Conservation (phyloP, 2,888 invertebrate species). For the Oxyteleia sp. region DNA sequence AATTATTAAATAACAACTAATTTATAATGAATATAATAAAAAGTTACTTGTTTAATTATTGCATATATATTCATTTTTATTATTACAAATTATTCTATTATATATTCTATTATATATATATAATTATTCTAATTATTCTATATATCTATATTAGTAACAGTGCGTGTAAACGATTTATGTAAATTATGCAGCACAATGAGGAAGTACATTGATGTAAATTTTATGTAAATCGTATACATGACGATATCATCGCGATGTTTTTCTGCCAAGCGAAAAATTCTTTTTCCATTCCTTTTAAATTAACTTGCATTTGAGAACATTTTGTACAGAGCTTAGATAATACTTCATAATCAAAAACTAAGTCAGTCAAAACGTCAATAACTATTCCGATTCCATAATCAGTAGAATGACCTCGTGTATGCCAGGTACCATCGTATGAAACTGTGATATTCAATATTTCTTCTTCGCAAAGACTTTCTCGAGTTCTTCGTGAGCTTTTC, state of each 20-base stretch:
- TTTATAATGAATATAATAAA: too few relatives aligned
- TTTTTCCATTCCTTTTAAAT: slow-evolving; percentile 3
- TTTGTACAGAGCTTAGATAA: slow-evolving; percentile 9
- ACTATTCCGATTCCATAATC: slow-evolving; percentile 14
- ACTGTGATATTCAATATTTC: slow-evolving; percentile 12
- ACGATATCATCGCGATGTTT: slow-evolving; percentile 1
- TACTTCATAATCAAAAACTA: slow-evolving; percentile 10
- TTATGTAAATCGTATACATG: too few relatives aligned
- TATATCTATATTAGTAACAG: too few relatives aligned
- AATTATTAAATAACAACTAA: too few relatives aligned
- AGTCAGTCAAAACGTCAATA: slow-evolving; percentile 7
- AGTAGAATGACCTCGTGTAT: slow-evolving; percentile 18
- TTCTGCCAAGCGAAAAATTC: slow-evolving; percentile 1
- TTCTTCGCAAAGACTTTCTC: background rate
- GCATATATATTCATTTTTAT: too few relatives aligned
- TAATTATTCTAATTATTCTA: too few relatives aligned
- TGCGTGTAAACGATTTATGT: too few relatives aligned
- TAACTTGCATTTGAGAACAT: slow-evolving; percentile 9
- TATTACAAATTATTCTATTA: too few relatives aligned
- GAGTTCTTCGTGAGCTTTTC: slow-evolving; percentile 10
- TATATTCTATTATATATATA: too few relatives aligned
- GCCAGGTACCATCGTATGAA: slow-evolving; percentile 14
- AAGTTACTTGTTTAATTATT: too few relatives aligned
- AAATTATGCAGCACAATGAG: too few relatives aligned
- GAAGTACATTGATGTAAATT: too few relatives aligned